phyloP scores from a whole-genome alignment of 2,113 vertebrate genomes.

The Ictidomys tridecemlineatus region DNA sequence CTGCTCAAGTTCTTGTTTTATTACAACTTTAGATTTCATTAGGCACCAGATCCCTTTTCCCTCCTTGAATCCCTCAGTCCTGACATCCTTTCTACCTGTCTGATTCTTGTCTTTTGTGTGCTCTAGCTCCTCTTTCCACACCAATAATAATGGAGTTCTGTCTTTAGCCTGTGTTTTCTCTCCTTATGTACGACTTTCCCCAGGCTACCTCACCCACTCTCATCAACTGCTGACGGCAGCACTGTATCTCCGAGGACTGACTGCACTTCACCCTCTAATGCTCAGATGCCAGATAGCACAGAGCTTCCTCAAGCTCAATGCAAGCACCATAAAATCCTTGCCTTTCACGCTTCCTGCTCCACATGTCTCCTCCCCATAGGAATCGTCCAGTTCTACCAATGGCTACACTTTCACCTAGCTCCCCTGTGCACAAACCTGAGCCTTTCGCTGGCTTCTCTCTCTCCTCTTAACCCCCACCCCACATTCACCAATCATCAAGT shows the following conservation, averaged over 20 bases:
- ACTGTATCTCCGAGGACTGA: not conserved
- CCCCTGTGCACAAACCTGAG: not conserved
- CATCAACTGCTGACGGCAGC: not conserved
- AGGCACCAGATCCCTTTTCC: not conserved
- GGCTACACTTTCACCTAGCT: not conserved
- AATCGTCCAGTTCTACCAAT: not conserved
- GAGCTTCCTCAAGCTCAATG: not conserved
- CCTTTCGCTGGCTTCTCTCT: no score
- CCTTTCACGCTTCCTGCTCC: not conserved
- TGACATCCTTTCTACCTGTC: not conserved
- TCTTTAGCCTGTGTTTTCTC: not conserved
- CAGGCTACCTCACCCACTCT: not conserved
- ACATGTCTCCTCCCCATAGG: not conserved
- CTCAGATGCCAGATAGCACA: not conserved
- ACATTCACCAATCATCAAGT: not conserved
- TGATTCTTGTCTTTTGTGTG: not conserved
- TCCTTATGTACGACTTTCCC: not conserved
- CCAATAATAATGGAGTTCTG: not conserved
- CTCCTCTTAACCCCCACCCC: not conserved
- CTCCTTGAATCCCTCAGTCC: not conserved
- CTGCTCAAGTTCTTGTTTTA: not conserved
- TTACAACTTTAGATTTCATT: not conserved
- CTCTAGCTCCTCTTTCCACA: not conserved
- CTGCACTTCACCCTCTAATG: not conserved
- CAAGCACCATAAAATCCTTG: not conserved